Conservation (phyloP, 1,140 invertebrate genomes). For the Dendroctonus ponderosae region DNA sequence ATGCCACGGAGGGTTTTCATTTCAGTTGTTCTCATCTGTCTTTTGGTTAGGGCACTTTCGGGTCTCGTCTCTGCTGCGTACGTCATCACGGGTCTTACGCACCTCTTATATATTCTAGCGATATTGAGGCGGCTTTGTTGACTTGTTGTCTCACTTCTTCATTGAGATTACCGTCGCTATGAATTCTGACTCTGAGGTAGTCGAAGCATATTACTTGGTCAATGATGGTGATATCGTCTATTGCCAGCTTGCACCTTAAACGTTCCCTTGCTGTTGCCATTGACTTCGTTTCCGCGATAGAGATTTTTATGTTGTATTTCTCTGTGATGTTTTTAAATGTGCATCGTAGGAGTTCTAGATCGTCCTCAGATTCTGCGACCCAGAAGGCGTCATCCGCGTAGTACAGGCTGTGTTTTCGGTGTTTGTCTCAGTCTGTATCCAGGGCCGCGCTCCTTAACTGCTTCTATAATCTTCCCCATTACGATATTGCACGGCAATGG, state of each 20-base stretch:
- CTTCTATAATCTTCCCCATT: constrained; percentile 4
- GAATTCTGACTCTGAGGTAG: constrained; percentile 1
- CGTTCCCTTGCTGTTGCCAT: background rate
- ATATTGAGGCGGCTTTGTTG: background rate
- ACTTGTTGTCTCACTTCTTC: constrained; percentile 1
- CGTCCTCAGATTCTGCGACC: constrained; percentile 3
- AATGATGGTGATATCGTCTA: constrained; percentile 3
- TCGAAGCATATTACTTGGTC: constrained; percentile 3
- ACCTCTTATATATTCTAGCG: no score
- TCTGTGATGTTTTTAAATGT: constrained; percentile 4
- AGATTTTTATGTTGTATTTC: no score
- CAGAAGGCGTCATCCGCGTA: background rate
- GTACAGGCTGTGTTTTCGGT: background rate
- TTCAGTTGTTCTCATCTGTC: background rate
- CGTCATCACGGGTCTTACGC: no score
- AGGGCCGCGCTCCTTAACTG: constrained; percentile 2
- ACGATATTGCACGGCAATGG: constrained; percentile 1
- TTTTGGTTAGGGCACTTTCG: background rate
- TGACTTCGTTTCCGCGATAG: constrained; percentile 3
- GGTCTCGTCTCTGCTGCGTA: no score
- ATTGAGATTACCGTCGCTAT: constrained; percentile 1
- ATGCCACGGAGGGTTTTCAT: constrained; percentile 1
- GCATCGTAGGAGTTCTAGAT: background rate
- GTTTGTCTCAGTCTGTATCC: background rate
- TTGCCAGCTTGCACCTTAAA: no score